Base-by-base conservation (phyloP, 2,113 vertebrate genomes). In the Zosterops japonicus region DNA sequence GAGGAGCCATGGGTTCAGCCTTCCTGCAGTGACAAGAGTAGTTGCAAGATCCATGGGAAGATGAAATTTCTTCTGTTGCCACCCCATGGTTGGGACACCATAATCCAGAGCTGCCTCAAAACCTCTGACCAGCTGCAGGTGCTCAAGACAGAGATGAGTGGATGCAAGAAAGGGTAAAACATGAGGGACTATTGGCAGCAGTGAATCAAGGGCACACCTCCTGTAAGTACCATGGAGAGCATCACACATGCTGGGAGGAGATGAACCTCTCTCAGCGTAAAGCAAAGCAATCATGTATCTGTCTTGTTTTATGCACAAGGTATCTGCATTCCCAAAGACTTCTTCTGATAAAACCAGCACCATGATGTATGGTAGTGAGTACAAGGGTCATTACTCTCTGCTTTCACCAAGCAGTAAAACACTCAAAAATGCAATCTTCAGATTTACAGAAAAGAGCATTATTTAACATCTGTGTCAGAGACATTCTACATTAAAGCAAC, bases 211-310 rank as follows among this genome's bases (percentile, higher is more conserved):
- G 15, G 18, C 72, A 24, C 13, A 16, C 1, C 4, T 42, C 8
- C 41, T 31, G 2, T 1, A 29, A 39, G 14, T 33, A 41, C 14
- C 0, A 1, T 14, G 12, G 56, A 87, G 22, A 65, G 11, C 52
- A 41, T 20, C 49, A 61, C 9, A 10, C 3, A 0, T 31, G 9
- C n/a, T 28, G n/a, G 21, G 21, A 44, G 29, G 4, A 8, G 2
- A 33, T 39, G 13, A 70, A 7, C 64, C n/a, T 85, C 23, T 59
- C 18, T 47, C 71, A 61, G 28, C 29, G 36, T 23, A 50, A 56
- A 61, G 24, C 5, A 81, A 52, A 71, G 3, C 16, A 75, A 18
- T 53, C 8, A 19, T 12, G 9, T 21, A 19, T 29, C 69, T n/a
- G 5, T 13, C 71, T 9, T 81, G 78, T 61, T 53, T 52, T 65